Percentiles rank a stretch among this genome's conserved stretches.
phyloP scores from a whole-genome alignment of 2,888 invertebrate genomes.

The Phyllotreta striolata region DNA sequence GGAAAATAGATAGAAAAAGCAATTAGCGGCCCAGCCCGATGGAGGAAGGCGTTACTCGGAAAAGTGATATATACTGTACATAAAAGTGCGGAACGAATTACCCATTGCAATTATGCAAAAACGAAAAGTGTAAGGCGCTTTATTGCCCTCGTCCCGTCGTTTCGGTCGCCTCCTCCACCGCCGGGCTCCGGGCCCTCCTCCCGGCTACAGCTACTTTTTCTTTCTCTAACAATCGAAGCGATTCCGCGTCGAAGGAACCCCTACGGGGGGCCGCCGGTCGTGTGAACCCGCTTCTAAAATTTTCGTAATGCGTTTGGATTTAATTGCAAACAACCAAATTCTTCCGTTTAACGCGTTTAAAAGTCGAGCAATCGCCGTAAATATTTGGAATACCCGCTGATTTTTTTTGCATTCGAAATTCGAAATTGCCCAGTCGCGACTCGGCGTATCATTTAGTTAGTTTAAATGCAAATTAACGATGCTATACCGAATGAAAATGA shows the following conservation, averaged over 20 bases:
- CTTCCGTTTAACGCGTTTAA: too few relatives aligned
- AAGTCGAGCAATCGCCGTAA: too few relatives aligned
- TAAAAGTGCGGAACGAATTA: conserved; percentile 29
- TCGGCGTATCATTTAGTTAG: too few relatives aligned
- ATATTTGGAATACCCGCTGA: too few relatives aligned
- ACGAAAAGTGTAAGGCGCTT: conserved; percentile 22
- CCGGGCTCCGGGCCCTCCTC: neutral
- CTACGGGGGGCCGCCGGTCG: too few relatives aligned
- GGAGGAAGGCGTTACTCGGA: conserved; percentile 22
- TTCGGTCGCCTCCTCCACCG: conserved; percentile 7
- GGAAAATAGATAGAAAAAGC: conserved; percentile 9
- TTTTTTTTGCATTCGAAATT: too few relatives aligned
- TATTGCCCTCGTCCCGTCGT: conserved; percentile 23
- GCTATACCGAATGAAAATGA: too few relatives aligned
- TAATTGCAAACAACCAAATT: too few relatives aligned
- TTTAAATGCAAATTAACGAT: too few relatives aligned
- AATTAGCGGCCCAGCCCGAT: conserved; percentile 17
- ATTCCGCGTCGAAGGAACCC: conserved; percentile 19
- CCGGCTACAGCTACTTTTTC: conserved; percentile 1
- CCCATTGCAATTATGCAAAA: conserved; percentile 32
- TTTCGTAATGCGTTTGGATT: too few relatives aligned
- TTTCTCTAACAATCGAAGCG: conserved; percentile 15
- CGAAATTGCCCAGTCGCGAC: too few relatives aligned
- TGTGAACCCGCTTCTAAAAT: too few relatives aligned
- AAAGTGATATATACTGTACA: conserved; percentile 30